Conservation (phyloP, 2,797 vertebrate species). For the Ceyx erithaca region DNA sequence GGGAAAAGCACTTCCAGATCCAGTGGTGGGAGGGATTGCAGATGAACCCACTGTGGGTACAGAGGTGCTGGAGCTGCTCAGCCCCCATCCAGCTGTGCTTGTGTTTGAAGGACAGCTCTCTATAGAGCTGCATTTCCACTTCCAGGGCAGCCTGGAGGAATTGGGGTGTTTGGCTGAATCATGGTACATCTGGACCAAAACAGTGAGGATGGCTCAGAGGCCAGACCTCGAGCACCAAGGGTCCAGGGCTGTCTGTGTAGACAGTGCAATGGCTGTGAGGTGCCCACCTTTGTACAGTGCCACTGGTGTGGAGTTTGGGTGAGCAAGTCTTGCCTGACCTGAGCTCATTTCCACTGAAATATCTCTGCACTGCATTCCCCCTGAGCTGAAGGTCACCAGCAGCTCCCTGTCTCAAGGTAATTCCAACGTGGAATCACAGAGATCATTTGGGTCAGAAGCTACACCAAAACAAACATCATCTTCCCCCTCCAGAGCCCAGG, state of each 20-base stretch:
- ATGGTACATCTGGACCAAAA: not conserved
- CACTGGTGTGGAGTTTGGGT: not conserved
- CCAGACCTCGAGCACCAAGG: not conserved
- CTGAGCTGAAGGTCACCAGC: not conserved
- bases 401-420: not conserved
- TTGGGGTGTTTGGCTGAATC: not conserved
- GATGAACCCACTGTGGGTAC: rapidly evolving
- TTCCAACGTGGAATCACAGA: not conserved
- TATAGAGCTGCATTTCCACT: not conserved
- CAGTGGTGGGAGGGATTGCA: not conserved
- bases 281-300: not conserved
- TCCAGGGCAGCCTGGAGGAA: not conserved
- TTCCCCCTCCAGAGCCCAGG: not conserved
- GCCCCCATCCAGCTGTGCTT: rapidly evolving
- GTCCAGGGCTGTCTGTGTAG: not conserved
- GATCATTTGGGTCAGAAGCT: not conserved
- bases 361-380: not conserved
- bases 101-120: not conserved
- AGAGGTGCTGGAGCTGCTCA: not conserved
- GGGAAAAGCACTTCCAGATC: not conserved
- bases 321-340: not conserved
- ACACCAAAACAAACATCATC: not conserved
- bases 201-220: not conserved
- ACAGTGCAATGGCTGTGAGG: not conserved
- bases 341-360: not conserved